Base-by-base conservation (phyloP, 2,888 invertebrate species). In the Villa cingulata region DNA sequence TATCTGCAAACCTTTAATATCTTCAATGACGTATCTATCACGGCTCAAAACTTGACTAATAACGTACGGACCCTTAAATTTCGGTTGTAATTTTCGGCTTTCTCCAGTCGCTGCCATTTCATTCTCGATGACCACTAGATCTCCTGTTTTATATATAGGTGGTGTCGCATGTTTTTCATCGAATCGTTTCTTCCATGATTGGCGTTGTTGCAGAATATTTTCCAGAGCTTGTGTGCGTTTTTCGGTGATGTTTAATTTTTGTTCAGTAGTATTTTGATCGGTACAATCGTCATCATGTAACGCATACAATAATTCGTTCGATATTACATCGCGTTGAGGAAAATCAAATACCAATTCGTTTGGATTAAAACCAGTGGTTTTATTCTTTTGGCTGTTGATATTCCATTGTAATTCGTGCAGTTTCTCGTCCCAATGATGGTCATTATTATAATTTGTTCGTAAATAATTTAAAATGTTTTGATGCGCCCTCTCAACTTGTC, bases 1-100 rank as follows among this genome's bases (percentile, higher is more conserved):
- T 16, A 52, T 36, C 49, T 54, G 53, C 23, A 51, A 55, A 17
- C 54, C 54, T 19, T 51, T 50, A 17, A 54, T 50, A 48, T 56
- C 54, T 37, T 29, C 43, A 32, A 55, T n/a, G n/a, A n/a, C n/a
- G n/a, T n/a, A n/a, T n/a, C n/a, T n/a, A n/a, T n/a, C n/a, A n/a
- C n/a, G n/a, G 1, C 27, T 10, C 10, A 27, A 27, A 2, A 6
- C 6, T 27, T 27, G 6, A 9, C 10, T 27, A 9, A 27, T 27
- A 27, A 27, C 10, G 10, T 27, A 27, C 6, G 27, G 27, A 27
- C 27, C 27, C 3, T 2, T 27, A 27, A 27, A 27, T 27, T 27
- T 36, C 16, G 36, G 36, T 15, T 36, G 5, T 12, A 36, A 36
- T 12, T 36, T 36, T 2, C 16, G 36, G 12, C 16, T n/a, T 36